phyloP scores from a whole-genome alignment of 2,888 invertebrate genomes.

The Sialis fuliginosa region DNA sequence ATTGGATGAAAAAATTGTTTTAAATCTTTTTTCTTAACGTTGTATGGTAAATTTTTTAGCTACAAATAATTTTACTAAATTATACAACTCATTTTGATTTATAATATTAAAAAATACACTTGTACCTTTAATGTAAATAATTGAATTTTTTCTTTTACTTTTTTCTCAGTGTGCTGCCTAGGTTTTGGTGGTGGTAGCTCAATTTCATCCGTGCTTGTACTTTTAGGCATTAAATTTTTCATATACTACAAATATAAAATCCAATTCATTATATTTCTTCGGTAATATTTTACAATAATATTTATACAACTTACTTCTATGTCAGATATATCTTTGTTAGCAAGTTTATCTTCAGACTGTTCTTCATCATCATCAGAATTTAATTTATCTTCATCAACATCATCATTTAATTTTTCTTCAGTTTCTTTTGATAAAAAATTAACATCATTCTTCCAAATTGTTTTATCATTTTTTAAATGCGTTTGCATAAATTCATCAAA shows the following conservation, averaged over 20 bases:
- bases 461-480: conserved; percentile 40
- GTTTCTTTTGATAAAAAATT: conserved; percentile 15
- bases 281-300: conserved; percentile 1
- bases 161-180: conserved; percentile 25
- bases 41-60: conserved; percentile 60
- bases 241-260: conserved; percentile 40
- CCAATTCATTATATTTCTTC: not conserved
- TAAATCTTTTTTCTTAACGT: conserved; percentile 65
- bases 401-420: conserved; percentile 15
- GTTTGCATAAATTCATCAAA: conserved; percentile 79
- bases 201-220: conserved; percentile 15
- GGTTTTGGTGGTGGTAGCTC: conserved; percentile 14
- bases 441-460: conserved; percentile 37
- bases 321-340: conserved; percentile 59
- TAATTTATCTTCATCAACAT: conserved; percentile 15
- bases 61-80: conserved; percentile 10
- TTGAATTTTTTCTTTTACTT: conserved; percentile 20
- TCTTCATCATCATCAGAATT: conserved; percentile 14
- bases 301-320: conserved; percentile 34
- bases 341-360: conserved; percentile 32
- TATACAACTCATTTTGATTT: not conserved
- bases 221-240: conserved; percentile 44
- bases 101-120: conserved; percentile 1
- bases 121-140: conserved; percentile 42
- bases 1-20: conserved; percentile 72